Percentiles rank a stretch among this genome's conserved stretches.
Evolutionary conservation across 1,140 invertebrate genomes (phyloP).

Genomic region (Ceratina calcarata): DNA sequence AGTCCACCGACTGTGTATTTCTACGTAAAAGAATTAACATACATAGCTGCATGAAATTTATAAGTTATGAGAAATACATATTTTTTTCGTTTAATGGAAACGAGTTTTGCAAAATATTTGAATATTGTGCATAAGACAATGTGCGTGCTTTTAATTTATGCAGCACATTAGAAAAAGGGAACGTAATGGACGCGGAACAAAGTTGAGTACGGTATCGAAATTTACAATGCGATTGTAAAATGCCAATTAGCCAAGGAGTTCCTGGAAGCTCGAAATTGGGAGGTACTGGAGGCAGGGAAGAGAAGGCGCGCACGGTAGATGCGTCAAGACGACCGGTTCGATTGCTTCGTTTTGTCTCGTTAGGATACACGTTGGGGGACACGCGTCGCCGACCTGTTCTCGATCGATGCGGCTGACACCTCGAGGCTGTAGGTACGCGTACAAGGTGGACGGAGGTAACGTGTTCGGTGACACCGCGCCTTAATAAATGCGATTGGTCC

Average conservation of each 20-base stretch:
- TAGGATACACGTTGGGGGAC: constrained; percentile 63
- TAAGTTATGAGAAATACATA: too few relatives aligned
- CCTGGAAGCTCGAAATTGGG: constrained; percentile 45
- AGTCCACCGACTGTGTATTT: too few relatives aligned
- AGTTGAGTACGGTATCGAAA: constrained; percentile 19
- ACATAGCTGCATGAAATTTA: too few relatives aligned
- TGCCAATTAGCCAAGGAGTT: constrained; percentile 33
- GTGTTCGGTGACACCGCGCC: constrained; percentile 60
- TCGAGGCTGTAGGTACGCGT: constrained; percentile 56
- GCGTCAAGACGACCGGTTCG: constrained; percentile 42
- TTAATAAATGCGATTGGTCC: constrained; percentile 66
- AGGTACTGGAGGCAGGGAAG: constrained; percentile 13
- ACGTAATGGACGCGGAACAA: not conserved
- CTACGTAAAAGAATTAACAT: too few relatives aligned
- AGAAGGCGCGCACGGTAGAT: constrained; percentile 30
- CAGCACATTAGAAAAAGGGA: too few relatives aligned
- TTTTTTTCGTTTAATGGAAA: too few relatives aligned
- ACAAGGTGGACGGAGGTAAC: constrained; percentile 63
- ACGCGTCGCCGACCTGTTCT: constrained; percentile 63
- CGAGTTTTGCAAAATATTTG: too few relatives aligned
- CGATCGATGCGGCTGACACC: constrained; percentile 64
- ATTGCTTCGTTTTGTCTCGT: constrained; percentile 66
- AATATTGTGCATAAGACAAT: too few relatives aligned
- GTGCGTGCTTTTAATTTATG: too few relatives aligned
- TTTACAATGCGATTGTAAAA: not conserved